Evolutionary conservation across 1,140 invertebrate genomes (phyloP).

Genomic region (Brachystomella parvula): DNA sequence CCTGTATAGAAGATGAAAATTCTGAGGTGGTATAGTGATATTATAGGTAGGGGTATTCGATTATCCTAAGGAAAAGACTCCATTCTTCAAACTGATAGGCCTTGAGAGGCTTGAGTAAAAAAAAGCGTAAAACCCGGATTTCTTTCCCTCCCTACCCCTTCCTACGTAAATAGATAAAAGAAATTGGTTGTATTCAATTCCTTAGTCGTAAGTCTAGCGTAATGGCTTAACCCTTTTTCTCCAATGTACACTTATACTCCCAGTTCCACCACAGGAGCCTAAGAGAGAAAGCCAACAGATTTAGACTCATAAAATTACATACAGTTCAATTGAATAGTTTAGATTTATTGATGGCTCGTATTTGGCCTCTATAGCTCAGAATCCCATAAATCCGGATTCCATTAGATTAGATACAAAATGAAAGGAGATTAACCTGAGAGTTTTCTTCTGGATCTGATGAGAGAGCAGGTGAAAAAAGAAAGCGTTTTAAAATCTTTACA

Average conservation of each 20-base stretch:
- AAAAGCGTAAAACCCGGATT: background rate
- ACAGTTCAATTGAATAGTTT: conserved; percentile 1
- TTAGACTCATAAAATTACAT: background rate
- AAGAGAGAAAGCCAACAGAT: background rate
- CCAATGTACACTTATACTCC: background rate
- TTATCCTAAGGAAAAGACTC: background rate
- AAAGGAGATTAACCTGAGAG: too few relatives aligned
- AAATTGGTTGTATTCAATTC: conserved; percentile 13
- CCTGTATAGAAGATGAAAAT: background rate
- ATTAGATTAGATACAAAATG: too few relatives aligned
- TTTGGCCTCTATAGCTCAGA: too few relatives aligned
- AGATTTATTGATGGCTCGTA: too few relatives aligned
- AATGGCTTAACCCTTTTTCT: conserved; percentile 7
- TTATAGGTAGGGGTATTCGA: background rate
- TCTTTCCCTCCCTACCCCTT: background rate
- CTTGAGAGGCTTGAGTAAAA: background rate
- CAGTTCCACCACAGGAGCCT: background rate
- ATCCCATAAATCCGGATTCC: too few relatives aligned
- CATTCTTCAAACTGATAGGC: too few relatives aligned
- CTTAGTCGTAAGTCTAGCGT: background rate
- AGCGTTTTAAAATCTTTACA: too few relatives aligned
- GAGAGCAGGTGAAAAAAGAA: too few relatives aligned
- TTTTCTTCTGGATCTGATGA: too few relatives aligned
- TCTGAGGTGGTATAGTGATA: background rate
- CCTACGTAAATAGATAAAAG: conserved; percentile 2